A percentile compares a stretch with the other conserved stretches of the same genome.
Conservation (phyloP, 2,888 invertebrate genomes). For the Drosophila atripex region DNA sequence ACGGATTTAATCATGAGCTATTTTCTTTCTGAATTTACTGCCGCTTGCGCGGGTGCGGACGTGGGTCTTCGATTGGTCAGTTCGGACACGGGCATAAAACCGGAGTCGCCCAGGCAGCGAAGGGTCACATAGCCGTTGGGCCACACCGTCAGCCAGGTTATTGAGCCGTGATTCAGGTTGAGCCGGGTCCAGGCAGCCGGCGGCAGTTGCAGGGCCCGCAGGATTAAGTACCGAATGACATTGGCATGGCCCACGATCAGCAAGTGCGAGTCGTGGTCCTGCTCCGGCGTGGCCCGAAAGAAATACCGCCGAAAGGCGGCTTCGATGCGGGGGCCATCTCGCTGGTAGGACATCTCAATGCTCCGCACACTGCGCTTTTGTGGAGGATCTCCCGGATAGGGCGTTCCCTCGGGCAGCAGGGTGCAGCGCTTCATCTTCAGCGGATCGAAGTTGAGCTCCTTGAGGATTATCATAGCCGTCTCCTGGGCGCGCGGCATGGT, state of each 20-base stretch:
- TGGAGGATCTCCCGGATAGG: slow-evolving; percentile 96
- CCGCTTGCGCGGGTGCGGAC: not conserved
- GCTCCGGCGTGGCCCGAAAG: slow-evolving; percentile 92
- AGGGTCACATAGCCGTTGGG: slow-evolving; percentile 94
- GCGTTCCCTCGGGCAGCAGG: slow-evolving; percentile 95
- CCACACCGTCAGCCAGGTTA: slow-evolving; percentile 94
- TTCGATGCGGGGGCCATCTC: slow-evolving; percentile 97
- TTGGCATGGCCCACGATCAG: slow-evolving; percentile 98
- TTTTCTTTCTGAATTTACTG: slow-evolving; percentile 4
- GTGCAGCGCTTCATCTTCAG: slow-evolving; percentile 88
- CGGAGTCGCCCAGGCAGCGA: slow-evolving; percentile 92
- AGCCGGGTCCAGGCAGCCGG: slow-evolving; percentile 98
- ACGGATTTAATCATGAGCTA: slow-evolving; percentile 22
- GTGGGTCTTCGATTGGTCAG: slow-evolving; percentile 86
- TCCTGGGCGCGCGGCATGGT: slow-evolving; percentile 97
- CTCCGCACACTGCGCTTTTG: slow-evolving; percentile 91
- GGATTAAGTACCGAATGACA: slow-evolving; percentile 97
- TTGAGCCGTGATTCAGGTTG: slow-evolving; percentile 94
- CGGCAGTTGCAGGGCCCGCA: slow-evolving; percentile 97
- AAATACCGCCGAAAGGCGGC: slow-evolving; percentile 97
- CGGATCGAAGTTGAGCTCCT: slow-evolving; percentile 87
- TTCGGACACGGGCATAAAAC: slow-evolving; percentile 92
- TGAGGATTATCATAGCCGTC: slow-evolving; percentile 93
- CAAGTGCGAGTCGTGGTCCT: slow-evolving; percentile 93
- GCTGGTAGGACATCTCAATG: slow-evolving; percentile 94